phyloP scores from a whole-genome alignment of 1,140 invertebrate species.

The Drosophila ambigua region DNA sequence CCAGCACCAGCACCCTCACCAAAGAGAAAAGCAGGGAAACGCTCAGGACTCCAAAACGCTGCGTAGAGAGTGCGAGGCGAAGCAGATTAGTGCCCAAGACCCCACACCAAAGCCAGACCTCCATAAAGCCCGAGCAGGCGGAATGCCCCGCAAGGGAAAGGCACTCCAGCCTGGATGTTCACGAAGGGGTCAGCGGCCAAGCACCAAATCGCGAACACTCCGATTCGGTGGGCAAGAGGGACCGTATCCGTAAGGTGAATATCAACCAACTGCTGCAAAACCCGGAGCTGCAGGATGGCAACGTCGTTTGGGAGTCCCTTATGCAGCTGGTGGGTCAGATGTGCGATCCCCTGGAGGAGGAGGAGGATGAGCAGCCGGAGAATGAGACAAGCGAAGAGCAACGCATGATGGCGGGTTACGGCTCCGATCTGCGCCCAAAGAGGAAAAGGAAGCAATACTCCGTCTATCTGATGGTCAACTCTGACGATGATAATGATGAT shows the following conservation, averaged over 20 bases:
- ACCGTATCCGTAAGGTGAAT: slow-evolving; percentile 20
- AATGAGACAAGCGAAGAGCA: neutral
- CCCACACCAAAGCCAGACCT: neutral
- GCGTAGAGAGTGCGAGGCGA: neutral
- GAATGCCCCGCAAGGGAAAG: neutral
- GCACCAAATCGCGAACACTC: neutral
- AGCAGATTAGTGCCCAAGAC: neutral
- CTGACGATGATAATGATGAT: slow-evolving; percentile 40
- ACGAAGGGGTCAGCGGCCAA: neutral
- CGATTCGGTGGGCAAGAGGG: too few relatives aligned
- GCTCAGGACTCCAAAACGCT: neutral
- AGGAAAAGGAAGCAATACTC: slow-evolving; percentile 41
- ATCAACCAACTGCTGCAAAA: slow-evolving; percentile 38
- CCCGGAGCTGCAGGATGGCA: slow-evolving; percentile 14
- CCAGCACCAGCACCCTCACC: slow-evolving; percentile 28
- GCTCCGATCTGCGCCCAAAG: slow-evolving; percentile 5
- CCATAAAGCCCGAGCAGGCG: slow-evolving; percentile 4
- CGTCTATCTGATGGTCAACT: slow-evolving; percentile 50
- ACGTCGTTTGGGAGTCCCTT: slow-evolving; percentile 36
- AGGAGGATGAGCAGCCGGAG: neutral
- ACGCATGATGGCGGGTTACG: slow-evolving; percentile 35
- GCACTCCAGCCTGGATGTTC: too few relatives aligned
- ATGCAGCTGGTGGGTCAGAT: slow-evolving; percentile 46
- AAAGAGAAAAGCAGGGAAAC: neutral
- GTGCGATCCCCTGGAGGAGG: slow-evolving; percentile 15